Percentiles rank a stretch among this genome's conserved stretches.
Evolutionary conservation across 2,797 vertebrate species (phyloP).

Genomic region (Mormyrus hasselquistii): DNA sequence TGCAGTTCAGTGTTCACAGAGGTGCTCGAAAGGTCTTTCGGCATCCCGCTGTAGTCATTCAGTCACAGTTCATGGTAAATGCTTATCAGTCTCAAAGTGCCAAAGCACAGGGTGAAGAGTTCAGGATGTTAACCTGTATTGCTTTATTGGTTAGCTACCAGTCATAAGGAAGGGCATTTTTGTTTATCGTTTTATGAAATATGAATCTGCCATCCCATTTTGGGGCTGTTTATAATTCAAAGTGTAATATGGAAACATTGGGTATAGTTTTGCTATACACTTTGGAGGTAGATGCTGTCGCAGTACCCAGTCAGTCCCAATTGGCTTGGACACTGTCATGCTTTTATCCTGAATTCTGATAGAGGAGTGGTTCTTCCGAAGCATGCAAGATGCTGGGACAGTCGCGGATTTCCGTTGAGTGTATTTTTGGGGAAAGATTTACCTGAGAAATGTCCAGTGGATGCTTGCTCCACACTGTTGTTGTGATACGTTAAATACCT

Average conservation of each 20-base stretch:
- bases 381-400: neutral
- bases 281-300: neutral
- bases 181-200: neutral
- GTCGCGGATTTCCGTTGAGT: neutral
- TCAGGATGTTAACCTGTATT: neutral
- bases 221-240: neutral
- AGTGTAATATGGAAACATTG: neutral
- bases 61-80: neutral
- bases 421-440: neutral
- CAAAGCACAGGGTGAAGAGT: neutral
- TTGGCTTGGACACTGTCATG: neutral
- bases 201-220: neutral
- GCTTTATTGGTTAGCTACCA: neutral
- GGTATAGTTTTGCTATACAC: neutral
- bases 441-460: neutral
- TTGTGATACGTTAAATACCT: neutral
- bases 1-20: neutral
- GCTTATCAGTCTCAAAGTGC: slow-evolving; percentile 1
- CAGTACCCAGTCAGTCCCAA: neutral
- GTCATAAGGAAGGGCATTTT: neutral
- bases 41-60: neutral
- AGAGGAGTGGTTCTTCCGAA: neutral
- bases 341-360: neutral
- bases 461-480: neutral
- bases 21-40: neutral